Percentiles rank a stretch among this genome's conserved stretches.
These are phyloP conservation scores for Tenthredo amoena DNA, from an alignment of 2,888 invertebrate species.

Conservation along the genomic window DNA sequence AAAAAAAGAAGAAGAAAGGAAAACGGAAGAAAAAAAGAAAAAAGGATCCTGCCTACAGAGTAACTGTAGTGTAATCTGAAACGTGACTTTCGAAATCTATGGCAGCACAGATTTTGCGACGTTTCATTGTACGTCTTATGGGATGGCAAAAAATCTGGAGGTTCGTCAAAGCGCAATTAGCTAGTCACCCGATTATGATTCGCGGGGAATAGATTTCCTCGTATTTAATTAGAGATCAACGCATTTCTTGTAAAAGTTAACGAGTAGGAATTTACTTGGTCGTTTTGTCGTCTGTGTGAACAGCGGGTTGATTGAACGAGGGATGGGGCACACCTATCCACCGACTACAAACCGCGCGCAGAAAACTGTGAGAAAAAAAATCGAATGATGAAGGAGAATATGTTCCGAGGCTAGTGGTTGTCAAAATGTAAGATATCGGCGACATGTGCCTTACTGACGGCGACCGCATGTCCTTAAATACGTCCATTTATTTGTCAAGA, in stretches of 20 bases:
- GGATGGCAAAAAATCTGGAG: neutral
- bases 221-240: neutral
- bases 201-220: neutral
- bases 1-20: neutral
- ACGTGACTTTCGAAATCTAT: neutral
- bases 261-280: slow-evolving; percentile 21
- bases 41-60: neutral
- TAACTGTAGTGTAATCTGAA: neutral
- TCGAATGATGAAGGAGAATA: slow-evolving; percentile 26
- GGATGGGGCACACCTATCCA: neutral
- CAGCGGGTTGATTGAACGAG: neutral
- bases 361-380: slow-evolving; percentile 37
- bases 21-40: neutral
- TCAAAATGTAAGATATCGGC: slow-evolving; percentile 68
- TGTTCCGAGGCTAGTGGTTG: slow-evolving; percentile 36
- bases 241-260: neutral
- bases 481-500: slow-evolving; percentile 67
- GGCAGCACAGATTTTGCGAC: neutral
- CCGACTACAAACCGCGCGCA: neutral
- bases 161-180: neutral
- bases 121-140: neutral
- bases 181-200: neutral
- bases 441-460: slow-evolving; percentile 65
- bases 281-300: neutral
- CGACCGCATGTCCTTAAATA: slow-evolving; percentile 67